Conservation (phyloP, 2,113 vertebrate species). For the Gymnarchus niloticus region DNA sequence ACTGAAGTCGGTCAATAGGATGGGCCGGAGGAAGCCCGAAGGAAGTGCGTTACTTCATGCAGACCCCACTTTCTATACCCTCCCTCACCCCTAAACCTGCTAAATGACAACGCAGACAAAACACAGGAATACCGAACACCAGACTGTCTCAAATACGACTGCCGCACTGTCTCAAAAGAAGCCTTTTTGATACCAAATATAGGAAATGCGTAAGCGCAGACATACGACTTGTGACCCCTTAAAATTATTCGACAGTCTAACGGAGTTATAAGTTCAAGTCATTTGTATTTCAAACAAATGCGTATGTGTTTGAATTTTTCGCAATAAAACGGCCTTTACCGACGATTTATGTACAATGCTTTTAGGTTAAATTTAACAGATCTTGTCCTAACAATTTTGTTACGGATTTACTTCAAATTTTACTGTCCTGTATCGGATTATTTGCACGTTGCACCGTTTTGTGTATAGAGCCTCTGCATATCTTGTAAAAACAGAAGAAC, state of each 20-base stretch:
- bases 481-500: background rate
- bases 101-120: conserved; percentile 48
- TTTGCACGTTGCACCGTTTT: background rate
- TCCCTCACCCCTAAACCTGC: conserved; percentile 38
- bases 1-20: conserved; percentile 24
- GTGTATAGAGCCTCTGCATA: background rate
- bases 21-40: conserved; percentile 16
- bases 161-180: conserved; percentile 26
- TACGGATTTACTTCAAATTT: background rate
- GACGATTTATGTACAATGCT: background rate
- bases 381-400: background rate
- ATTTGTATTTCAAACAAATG: background rate
- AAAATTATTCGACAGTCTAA: background rate
- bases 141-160: conserved; percentile 18
- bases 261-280: background rate
- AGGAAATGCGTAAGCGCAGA: conserved; percentile 32
- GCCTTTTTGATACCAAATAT: conserved; percentile 41
- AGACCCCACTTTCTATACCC: conserved; percentile 35
- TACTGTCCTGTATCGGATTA: background rate
- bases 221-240: background rate
- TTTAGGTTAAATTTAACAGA: background rate
- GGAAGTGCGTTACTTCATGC: conserved; percentile 28
- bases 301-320: background rate
- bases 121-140: conserved; percentile 43
- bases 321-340: background rate